Percentiles rank a stretch among this genome's conserved stretches.
phyloP scores from a whole-genome alignment of 35 echinoderm and acorn worm species.

The Apostichopus japonicus region DNA sequence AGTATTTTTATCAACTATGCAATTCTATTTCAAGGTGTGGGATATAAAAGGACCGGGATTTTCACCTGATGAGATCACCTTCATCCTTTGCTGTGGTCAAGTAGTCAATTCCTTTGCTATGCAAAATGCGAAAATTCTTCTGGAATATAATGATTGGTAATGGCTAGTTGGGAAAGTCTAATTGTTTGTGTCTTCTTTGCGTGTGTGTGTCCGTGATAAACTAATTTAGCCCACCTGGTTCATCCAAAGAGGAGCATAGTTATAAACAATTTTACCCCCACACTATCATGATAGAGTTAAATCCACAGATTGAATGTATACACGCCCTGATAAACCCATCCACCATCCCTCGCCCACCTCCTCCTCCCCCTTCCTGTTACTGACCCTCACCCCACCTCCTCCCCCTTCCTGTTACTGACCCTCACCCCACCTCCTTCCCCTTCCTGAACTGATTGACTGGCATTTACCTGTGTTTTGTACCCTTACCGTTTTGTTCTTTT shows the following conservation, averaged over 20 bases:
- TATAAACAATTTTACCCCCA: no score
- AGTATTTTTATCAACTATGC: conserved; percentile 32
- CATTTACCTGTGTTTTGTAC: no score
- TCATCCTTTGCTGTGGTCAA: background rate
- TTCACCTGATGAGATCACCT: background rate
- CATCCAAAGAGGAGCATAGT: no score
- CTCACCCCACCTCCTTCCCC: background rate
- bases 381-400: background rate
- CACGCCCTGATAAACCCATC: no score
- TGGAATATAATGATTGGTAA: conserved; percentile 41
- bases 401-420: background rate
- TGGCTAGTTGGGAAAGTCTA: conserved; percentile 51
- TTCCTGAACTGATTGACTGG: background rate
- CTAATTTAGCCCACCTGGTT: no score
- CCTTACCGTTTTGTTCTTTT: no score
- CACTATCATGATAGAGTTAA: background rate
- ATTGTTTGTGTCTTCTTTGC: background rate
- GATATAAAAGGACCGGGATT: background rate
- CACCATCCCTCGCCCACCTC: background rate
- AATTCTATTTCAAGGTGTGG: conserved; percentile 36
- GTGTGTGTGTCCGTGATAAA: no score
- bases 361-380: background rate
- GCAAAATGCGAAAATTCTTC: conserved; percentile 15
- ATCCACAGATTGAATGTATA: background rate
- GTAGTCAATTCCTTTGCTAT: conserved; percentile 24